A percentile compares a stretch with the other conserved stretches of the same genome.
These are phyloP conservation scores for Ceramica pisi DNA, from an alignment of 2,888 invertebrate genomes.

Conservation along the genomic window DNA sequence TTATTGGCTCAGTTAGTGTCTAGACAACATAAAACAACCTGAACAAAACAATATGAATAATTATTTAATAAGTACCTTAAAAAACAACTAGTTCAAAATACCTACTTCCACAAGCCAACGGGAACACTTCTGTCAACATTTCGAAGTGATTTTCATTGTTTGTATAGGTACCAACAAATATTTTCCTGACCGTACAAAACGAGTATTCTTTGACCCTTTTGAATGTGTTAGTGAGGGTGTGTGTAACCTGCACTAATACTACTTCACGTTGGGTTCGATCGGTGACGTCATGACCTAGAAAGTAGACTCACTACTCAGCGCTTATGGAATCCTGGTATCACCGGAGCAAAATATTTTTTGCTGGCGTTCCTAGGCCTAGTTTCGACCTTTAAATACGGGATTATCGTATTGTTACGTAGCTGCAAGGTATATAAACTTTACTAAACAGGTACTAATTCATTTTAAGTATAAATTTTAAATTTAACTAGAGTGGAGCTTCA, in stretches of 20 bases:
- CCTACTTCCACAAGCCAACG: too few relatives aligned
- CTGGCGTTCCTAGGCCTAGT: neutral
- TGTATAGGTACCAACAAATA: too few relatives aligned
- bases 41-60: too few relatives aligned
- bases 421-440: neutral
- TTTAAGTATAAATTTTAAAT: neutral
- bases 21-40: too few relatives aligned
- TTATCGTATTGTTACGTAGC: neutral
- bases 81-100: too few relatives aligned
- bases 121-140: too few relatives aligned
- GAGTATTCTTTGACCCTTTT: neutral
- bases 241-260: neutral
- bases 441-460: neutral
- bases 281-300: neutral
- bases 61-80: too few relatives aligned
- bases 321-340: slow-evolving; percentile 5
- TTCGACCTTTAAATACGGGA: neutral
- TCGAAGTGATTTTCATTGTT: too few relatives aligned
- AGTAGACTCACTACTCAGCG: neutral
- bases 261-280: neutral
- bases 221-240: neutral
- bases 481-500: neutral
- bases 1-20: too few relatives aligned
- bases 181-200: too few relatives aligned
- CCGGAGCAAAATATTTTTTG: neutral